phyloP scores from a whole-genome alignment of 2,113 vertebrate genomes.

The Apeltes quadracus region DNA sequence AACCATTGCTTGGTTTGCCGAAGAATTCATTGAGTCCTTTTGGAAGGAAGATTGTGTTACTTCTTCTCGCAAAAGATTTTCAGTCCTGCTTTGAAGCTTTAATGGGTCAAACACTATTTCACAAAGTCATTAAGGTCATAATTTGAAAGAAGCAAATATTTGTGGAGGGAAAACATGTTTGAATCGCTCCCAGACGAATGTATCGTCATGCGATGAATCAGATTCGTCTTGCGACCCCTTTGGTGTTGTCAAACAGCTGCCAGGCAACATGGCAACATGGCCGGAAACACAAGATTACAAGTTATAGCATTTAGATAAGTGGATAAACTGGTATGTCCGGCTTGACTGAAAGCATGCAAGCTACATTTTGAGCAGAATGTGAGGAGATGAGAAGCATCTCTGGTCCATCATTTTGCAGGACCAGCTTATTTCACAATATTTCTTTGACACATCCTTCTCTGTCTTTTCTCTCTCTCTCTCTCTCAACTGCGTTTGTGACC shows the following conservation, averaged over 20 bases:
- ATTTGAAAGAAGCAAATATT: not conserved
- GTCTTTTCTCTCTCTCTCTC: conserved; percentile 6
- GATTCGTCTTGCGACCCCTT: not conserved
- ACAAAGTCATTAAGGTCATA: not conserved
- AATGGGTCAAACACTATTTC: not conserved
- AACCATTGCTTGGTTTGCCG: not conserved
- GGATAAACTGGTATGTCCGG: not conserved
- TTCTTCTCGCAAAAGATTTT: not conserved
- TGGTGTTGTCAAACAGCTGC: not conserved
- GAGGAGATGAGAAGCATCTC: not conserved
- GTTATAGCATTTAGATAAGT: not conserved
- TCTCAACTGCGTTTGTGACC: conserved; percentile 5
- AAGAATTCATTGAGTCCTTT: not conserved
- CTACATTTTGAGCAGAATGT: conserved; percentile 5
- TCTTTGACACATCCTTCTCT: conserved; percentile 32
- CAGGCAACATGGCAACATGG: not conserved
- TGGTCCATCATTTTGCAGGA: not conserved
- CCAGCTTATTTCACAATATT: conserved; percentile 18
- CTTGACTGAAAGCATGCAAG: conserved; percentile 1
- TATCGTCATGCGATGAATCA: not conserved
- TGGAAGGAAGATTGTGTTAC: not conserved
- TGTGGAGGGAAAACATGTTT: not conserved
- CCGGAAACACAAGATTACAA: not conserved
- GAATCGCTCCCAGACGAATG: not conserved
- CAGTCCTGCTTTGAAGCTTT: not conserved